phyloP scores from a whole-genome alignment of 2,113 vertebrate species.

The Falco punctatus region DNA sequence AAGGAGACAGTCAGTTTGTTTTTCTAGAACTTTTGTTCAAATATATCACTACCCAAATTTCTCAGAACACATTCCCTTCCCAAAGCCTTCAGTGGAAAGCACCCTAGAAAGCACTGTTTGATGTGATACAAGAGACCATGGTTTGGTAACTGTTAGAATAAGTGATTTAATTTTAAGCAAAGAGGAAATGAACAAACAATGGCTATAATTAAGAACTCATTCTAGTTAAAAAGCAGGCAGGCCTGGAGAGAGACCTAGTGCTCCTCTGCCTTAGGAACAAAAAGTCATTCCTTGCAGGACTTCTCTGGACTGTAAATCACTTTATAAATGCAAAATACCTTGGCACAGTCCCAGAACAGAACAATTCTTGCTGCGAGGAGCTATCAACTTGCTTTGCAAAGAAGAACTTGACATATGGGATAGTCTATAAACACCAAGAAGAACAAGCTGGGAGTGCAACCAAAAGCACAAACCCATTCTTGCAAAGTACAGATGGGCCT shows the following conservation, averaged over 20 bases:
- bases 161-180: not conserved
- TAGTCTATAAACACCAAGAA: constrained; percentile 39
- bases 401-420: not conserved
- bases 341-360: not conserved
- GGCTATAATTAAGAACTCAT: not conserved
- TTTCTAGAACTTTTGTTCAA: not conserved
- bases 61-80: not conserved
- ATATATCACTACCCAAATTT: not conserved
- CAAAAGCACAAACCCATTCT: constrained; percentile 45
- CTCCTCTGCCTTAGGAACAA: not conserved
- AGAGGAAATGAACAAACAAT: not conserved
- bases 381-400: constrained; percentile 23
- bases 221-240: not conserved
- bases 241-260: not conserved
- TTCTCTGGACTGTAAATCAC: constrained; percentile 10
- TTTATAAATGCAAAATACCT: constrained; percentile 18
- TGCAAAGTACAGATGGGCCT: not conserved
- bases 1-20: not conserved
- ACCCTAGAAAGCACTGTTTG: not conserved
- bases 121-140: not conserved
- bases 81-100: not conserved
- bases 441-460: constrained; percentile 26
- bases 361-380: not conserved
- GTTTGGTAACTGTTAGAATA: not conserved
- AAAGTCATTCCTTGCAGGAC: not conserved